Percentiles rank a stretch among this genome's conserved stretches.
Conservation (phyloP, 2,113 vertebrate species). For the Lonchura striata region DNA sequence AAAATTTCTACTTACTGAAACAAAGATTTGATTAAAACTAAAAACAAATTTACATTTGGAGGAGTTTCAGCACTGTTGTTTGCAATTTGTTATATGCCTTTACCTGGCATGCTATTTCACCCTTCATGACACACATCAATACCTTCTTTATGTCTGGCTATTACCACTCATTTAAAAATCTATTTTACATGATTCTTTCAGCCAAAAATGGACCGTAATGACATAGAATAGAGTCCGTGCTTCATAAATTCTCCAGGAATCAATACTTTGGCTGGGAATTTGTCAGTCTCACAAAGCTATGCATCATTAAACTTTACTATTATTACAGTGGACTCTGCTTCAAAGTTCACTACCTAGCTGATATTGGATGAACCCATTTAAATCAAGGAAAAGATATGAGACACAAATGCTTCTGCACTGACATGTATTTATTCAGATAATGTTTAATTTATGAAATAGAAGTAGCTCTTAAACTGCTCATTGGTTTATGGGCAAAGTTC, state of each 20-base stretch:
- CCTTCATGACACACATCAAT: conserved; percentile 83
- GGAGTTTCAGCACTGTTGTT: conserved; percentile 66
- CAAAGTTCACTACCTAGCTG: conserved; percentile 77
- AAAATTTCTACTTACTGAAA: conserved; percentile 61
- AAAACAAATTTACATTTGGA: conserved; percentile 76
- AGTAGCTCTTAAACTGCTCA: conserved; percentile 52
- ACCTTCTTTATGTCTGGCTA: conserved; percentile 83
- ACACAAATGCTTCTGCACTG: conserved; percentile 45
- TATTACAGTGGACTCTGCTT: conserved; percentile 79
- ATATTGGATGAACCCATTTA: conserved; percentile 64
- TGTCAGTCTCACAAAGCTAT: conserved; percentile 81
- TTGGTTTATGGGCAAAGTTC: conserved; percentile 48
- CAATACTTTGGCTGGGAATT: conserved; percentile 86
- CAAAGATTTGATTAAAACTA: conserved; percentile 73
- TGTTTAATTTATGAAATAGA: conserved; percentile 69
- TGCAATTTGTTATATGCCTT: conserved; percentile 78
- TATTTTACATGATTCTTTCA: conserved; percentile 86
- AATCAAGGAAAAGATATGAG: conserved; percentile 58
- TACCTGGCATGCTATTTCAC: conserved; percentile 82
- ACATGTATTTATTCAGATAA: conserved; percentile 38
- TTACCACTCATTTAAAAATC: conserved; percentile 88
- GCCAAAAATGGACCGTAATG: conserved; percentile 81
- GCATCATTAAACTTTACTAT: conserved; percentile 85
- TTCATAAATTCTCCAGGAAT: conserved; percentile 83
- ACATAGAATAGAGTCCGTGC: conserved; percentile 77